phyloP scores from a whole-genome alignment of 2,113 vertebrate genomes.

The Hemiscyllium ocellatum region DNA sequence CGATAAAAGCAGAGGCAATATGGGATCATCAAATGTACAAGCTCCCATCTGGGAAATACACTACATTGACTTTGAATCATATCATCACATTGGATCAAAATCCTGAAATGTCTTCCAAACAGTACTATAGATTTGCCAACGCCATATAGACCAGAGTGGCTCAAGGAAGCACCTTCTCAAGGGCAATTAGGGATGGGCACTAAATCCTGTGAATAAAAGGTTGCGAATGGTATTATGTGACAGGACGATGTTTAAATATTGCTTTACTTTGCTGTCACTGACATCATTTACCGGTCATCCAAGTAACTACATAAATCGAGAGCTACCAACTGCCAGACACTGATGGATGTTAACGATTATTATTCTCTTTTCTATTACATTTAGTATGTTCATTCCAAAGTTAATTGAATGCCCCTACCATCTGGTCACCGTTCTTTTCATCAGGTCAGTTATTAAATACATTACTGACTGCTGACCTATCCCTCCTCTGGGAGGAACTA shows the following conservation, averaged over 20 bases:
- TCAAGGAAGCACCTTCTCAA: too few relatives aligned
- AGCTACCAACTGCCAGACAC: neutral
- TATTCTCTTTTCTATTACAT: neutral
- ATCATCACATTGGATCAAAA: too few relatives aligned
- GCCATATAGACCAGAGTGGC: too few relatives aligned
- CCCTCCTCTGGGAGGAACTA: neutral
- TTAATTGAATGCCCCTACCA: constrained; percentile 7
- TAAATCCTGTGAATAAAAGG: too few relatives aligned
- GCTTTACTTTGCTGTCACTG: neutral
- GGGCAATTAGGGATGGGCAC: too few relatives aligned
- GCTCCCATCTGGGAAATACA: too few relatives aligned
- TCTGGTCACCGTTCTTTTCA: neutral
- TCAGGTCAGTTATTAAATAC: neutral
- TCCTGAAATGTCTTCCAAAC: too few relatives aligned
- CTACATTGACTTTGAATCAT: too few relatives aligned
- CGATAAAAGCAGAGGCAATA: too few relatives aligned
- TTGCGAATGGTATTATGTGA: too few relatives aligned
- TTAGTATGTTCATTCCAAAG: neutral
- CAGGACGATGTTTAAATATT: neutral
- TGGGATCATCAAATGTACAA: too few relatives aligned
- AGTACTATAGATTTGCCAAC: too few relatives aligned
- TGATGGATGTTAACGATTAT: neutral
- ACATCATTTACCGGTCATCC: neutral
- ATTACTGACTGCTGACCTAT: neutral
- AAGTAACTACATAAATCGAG: neutral